Conservation (phyloP, 2,888 invertebrate genomes). For the Drosophila acutilabella region DNA sequence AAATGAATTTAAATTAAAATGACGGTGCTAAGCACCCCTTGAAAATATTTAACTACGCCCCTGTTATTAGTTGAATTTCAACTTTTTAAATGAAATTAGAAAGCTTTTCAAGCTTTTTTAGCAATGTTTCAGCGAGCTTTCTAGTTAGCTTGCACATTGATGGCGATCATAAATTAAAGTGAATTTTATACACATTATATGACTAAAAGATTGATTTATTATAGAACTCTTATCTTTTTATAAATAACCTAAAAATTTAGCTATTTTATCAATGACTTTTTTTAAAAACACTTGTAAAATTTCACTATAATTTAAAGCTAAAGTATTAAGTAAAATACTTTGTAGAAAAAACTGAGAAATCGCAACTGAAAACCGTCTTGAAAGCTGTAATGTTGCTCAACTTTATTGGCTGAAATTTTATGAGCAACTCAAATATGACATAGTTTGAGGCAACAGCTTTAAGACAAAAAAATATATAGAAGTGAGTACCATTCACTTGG, state of each 20-base stretch:
- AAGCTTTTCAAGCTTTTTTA: conserved; percentile 5
- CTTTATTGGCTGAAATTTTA: not conserved
- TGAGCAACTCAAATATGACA: not conserved
- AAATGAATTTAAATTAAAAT: too few relatives aligned
- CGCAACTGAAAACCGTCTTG: too few relatives aligned
- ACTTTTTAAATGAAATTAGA: conserved; percentile 11
- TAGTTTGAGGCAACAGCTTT: conserved; percentile 1
- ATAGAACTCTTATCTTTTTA: too few relatives aligned
- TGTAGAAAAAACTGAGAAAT: not conserved
- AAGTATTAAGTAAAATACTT: not conserved
- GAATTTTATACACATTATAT: too few relatives aligned
- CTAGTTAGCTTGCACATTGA: too few relatives aligned
- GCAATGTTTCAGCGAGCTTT: not conserved
- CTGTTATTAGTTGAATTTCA: conserved; percentile 8
- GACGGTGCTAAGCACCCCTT: too few relatives aligned
- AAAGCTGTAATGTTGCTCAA: not conserved
- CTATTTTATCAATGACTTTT: too few relatives aligned
- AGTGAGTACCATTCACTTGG: not conserved
- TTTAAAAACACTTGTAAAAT: too few relatives aligned
- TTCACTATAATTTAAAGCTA: too few relatives aligned
- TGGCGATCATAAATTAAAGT: too few relatives aligned
- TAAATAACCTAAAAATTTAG: too few relatives aligned
- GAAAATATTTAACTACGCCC: not conserved
- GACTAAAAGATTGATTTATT: too few relatives aligned
- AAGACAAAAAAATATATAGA: not conserved